Conservation (phyloP, 2,797 vertebrate genomes). For the Anomalospiza imberbis region DNA sequence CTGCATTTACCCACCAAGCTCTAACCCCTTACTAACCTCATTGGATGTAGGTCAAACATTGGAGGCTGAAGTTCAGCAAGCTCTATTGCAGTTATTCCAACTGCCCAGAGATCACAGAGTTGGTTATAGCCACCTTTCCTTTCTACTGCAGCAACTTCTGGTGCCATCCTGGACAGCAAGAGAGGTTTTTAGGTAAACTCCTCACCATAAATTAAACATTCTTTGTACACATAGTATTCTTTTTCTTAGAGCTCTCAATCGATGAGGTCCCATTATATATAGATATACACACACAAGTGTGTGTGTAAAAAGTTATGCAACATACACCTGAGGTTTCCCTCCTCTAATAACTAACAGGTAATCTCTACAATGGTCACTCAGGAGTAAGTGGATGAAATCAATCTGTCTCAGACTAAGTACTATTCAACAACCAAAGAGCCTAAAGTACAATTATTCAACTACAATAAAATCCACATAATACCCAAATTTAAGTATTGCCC, state of each 20-base stretch:
- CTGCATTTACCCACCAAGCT: neutral
- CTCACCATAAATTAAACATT: neutral
- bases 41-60: slow-evolving; percentile 97
- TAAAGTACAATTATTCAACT: neutral
- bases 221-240: neutral
- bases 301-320: neutral
- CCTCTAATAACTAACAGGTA: neutral
- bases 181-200: neutral
- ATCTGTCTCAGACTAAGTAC: neutral
- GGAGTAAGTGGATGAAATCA: neutral
- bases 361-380: neutral
- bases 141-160: slow-evolving; percentile 96
- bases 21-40: slow-evolving; percentile 79
- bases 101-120: slow-evolving; percentile 97
- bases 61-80: slow-evolving; percentile 95
- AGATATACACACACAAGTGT: neutral
- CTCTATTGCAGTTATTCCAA: slow-evolving; percentile 97
- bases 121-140: slow-evolving; percentile 98
- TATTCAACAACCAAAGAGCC: neutral
- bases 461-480: neutral
- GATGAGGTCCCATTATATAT: neutral
- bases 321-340: neutral
- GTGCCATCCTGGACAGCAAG: slow-evolving; percentile 87
- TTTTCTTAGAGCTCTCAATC: neutral
- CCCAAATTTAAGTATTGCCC: neutral